Evolutionary conservation across 2,113 vertebrate genomes (phyloP).

Genomic region (Passer montanus): DNA sequence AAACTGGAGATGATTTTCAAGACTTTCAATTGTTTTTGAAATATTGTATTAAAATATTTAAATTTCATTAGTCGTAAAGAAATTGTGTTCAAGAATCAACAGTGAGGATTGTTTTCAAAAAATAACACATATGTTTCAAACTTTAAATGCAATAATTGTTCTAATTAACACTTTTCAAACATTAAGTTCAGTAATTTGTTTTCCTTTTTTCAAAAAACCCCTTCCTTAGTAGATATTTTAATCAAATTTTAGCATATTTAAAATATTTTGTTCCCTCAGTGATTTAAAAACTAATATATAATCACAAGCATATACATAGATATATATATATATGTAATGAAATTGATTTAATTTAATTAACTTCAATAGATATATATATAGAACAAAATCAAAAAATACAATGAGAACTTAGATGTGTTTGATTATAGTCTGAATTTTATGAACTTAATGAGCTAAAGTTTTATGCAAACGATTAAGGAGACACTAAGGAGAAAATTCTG

Average conservation of each 20-base stretch:
- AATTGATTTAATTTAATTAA: background rate
- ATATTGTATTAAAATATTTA: background rate
- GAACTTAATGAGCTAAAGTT: background rate
- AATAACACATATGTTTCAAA: background rate
- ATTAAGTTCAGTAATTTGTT: background rate
- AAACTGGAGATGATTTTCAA: slow-evolving; percentile 9
- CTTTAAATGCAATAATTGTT: background rate
- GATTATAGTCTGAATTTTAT: background rate
- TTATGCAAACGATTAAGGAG: background rate
- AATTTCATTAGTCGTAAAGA: background rate
- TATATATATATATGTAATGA: background rate
- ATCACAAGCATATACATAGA: background rate
- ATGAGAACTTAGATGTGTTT: background rate
- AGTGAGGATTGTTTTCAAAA: background rate
- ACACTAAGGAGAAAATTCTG: background rate
- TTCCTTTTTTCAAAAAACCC: background rate
- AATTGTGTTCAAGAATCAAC: background rate
- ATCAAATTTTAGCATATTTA: background rate
- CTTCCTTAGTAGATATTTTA: background rate
- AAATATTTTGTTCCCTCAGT: background rate
- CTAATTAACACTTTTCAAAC: background rate
- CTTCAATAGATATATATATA: background rate
- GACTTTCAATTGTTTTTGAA: background rate
- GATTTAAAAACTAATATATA: background rate
- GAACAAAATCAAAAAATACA: background rate